Base-by-base conservation (phyloP, 1,140 invertebrate genomes). In the Augochlora pura region DNA sequence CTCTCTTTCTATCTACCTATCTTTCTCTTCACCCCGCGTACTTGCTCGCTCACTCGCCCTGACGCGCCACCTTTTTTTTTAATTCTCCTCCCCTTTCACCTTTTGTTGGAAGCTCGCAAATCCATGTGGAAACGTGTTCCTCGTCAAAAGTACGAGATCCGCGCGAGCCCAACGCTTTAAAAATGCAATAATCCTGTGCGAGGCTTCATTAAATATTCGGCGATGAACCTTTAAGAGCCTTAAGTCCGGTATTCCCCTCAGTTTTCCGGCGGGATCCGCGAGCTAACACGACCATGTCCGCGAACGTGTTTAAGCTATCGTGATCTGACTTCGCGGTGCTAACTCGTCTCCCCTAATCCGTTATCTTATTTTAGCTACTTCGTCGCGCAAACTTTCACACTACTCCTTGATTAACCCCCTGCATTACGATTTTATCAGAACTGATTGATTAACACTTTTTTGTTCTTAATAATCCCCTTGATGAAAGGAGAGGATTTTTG, bases 151-250 rank as follows among this genome's bases (percentile, higher is more conserved):
- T 32, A 66, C 62, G 64, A 57, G 10, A 59, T 54, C 39, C 46
- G 8, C 2, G 39, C 21, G 38, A 39, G 2, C 27, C 8, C 10
- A 38, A 59, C 32, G 72, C 25, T 27, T 87, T 83, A 85, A 87
- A 88, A 81, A 86, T 85, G 73, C 77, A 87, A 86, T 88, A 82
- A 83, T 81, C 80, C 49, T 12, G 42, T 52, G 66, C 64, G 42
- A 65, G 67, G 25, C 32, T 59, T 23, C 59, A 42, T 81, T 86
- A 78, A 87, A 86, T 88, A 77, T 86, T 84, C 72, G 16, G 85
- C 54, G 60, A 75, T 25, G 69, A 85, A 65, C 81, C 69, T 87
- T 82, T 74, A 85, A 80, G 66, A 78, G 73, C 38, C 42, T 66
- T 57, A 70, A 32, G 62, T 18, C 62, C 46, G 27, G 66, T 63